Base-by-base conservation (phyloP, 1,140 invertebrate genomes). In the Onthophagus taurus region DNA sequence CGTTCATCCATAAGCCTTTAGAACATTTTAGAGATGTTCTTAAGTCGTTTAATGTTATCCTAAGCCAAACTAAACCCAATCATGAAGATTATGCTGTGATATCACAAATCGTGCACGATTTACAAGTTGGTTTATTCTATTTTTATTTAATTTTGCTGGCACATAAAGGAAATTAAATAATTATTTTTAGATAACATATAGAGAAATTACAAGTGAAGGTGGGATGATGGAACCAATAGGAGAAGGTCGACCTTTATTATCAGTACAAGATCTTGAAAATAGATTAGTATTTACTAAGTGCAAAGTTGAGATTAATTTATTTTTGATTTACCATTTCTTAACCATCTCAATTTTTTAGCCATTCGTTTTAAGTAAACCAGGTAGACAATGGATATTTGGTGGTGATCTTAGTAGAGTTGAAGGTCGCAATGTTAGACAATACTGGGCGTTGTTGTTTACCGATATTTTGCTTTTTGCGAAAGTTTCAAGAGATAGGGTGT, bases 301-400 rank as follows among this genome's bases (percentile, higher is more conserved):
- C 71, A 88, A 85, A 69, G 77, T 74, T 26, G 4, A 23, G 9
- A 26, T 12, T n/a, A 39, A 29, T 47, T 38, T 14, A 6, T 6
- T 12, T 18, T 5, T 16, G 4, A 16, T 5, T 14, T 17, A 13
- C 5, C 9, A 20, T 3, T 37, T 16, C 20, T n/a, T 18, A 3
- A 19, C 21, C 6, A 17, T 9, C 8, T 21, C 29, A 30, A 38
- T 30, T 42, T 72, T 69, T 19, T 59, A 80, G 75, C 85, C 87
- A 33, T 90, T 90, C 60, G 77, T 80, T 16, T 67, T 90, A 59
- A 82, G 77, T 53, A 80, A 82, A 51, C 80, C 81, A 29, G 83
- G 84, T 5, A 74, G 87, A 44, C 84, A 88, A 64, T 89, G 85
- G 85, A 81, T 90, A 33, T 89, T 89, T 50, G 85, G 85, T 9